Evolutionary conservation across 2,797 vertebrate genomes (phyloP).

Genomic region (Sardinella longiceps): DNA sequence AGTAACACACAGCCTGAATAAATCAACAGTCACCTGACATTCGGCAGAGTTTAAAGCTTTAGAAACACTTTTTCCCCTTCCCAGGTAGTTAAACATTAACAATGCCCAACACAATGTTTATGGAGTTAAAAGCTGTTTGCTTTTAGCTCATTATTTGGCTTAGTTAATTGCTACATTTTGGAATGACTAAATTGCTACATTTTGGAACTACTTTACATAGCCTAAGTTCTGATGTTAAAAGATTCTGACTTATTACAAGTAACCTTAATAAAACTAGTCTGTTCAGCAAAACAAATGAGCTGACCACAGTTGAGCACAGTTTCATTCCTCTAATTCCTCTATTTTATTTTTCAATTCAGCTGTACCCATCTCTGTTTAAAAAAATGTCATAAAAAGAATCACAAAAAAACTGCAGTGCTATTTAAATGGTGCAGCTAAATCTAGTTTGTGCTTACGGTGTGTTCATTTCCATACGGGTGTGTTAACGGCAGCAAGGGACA

Average conservation of each 20-base stretch:
- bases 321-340: not conserved
- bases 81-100: slow-evolving; percentile 6
- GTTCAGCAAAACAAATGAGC: not conserved
- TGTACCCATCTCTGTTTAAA: too few relatives aligned
- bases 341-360: too few relatives aligned
- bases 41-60: not conserved
- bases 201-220: not conserved
- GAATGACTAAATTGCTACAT: not conserved
- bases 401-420: not conserved
- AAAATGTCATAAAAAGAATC: too few relatives aligned
- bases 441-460: not conserved
- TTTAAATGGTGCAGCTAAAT: not conserved
- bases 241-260: not conserved
- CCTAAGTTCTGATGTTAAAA: not conserved
- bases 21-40: not conserved
- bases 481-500: not conserved
- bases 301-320: not conserved
- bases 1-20: not conserved
- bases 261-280: not conserved
- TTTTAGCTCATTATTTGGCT: not conserved
- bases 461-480: not conserved
- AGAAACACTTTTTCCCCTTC: not conserved
- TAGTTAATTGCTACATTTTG: not conserved
- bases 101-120: not conserved
- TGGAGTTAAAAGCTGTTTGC: not conserved